phyloP scores from a whole-genome alignment of 2,888 invertebrate genomes.

The Smittia aterrima region DNA sequence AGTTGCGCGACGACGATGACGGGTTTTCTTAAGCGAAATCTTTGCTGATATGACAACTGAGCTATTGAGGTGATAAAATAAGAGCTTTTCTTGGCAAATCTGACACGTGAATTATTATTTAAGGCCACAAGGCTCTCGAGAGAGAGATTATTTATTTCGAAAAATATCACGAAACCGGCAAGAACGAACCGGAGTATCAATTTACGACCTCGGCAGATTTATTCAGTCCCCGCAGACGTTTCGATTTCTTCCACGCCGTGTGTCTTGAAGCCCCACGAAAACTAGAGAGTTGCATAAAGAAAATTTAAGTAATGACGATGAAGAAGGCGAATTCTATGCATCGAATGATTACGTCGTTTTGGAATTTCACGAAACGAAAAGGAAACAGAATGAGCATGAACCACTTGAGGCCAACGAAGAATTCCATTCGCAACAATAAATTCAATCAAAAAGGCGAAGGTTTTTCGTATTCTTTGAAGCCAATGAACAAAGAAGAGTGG shows the following conservation, averaged over 20 bases:
- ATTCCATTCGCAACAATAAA: constrained; percentile 23
- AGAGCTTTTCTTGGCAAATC: constrained; percentile 37
- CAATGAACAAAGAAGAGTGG: not conserved
- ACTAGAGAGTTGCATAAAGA: too few species aligned
- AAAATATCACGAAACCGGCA: not conserved
- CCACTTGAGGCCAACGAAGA: not conserved
- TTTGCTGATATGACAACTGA: not conserved
- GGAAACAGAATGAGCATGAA: not conserved
- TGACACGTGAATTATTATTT: constrained; percentile 40
- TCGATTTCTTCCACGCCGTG: too few species aligned
- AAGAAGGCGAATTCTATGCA: too few species aligned
- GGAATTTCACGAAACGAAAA: not conserved
- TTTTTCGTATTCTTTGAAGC: not conserved
- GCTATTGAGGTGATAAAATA: constrained; percentile 35
- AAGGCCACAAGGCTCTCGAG: not conserved
- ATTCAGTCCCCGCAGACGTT: not conserved
- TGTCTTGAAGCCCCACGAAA: too few species aligned
- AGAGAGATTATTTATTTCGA: constrained; percentile 19
- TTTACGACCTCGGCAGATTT: constrained; percentile 10
- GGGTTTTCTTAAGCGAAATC: not conserved
- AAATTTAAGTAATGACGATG: too few species aligned
- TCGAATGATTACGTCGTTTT: not conserved
- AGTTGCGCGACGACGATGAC: constrained; percentile 8
- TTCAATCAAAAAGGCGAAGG: constrained; percentile 5
- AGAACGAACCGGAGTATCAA: not conserved